Evolutionary conservation across 1,140 invertebrate species (phyloP).

Genomic region (Magallana ariakensis): DNA sequence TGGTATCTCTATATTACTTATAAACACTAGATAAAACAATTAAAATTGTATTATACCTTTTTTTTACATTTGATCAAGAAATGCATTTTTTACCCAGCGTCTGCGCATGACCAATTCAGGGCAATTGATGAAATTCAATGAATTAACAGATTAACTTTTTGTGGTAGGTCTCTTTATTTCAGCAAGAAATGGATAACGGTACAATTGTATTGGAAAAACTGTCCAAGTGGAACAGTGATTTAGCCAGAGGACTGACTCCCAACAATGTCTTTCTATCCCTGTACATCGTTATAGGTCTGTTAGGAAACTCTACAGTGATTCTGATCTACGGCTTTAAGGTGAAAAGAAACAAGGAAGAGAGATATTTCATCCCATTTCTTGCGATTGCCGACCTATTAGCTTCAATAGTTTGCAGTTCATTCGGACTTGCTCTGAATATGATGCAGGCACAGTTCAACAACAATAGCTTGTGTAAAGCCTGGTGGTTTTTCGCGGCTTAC

Average conservation of each 20-base stretch:
- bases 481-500: conserved; percentile 24
- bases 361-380: conserved; percentile 51
- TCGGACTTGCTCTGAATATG: conserved; percentile 39
- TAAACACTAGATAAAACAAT: no score
- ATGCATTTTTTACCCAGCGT: no score
- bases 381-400: conserved; percentile 44
- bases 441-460: conserved; percentile 37
- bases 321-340: conserved; percentile 12
- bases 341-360: conserved; percentile 31
- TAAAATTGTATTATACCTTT: no score
- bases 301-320: conserved; percentile 54
- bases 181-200: conserved; percentile 16
- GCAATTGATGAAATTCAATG: no score
- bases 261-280: conserved; percentile 45
- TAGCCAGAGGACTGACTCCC: conserved; percentile 40
- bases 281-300: conserved; percentile 45
- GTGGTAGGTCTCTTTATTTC: no score
- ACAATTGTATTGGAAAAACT: conserved; percentile 33
- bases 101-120: no score
- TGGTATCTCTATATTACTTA: no score
- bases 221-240: conserved; percentile 32
- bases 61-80: no score
- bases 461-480: conserved; percentile 32
- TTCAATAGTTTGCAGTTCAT: conserved; percentile 34
- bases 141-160: no score